These are phyloP conservation scores for Sebastes matsubarae DNA, from an alignment of 2,797 vertebrate genomes.

Conservation along the genomic window DNA sequence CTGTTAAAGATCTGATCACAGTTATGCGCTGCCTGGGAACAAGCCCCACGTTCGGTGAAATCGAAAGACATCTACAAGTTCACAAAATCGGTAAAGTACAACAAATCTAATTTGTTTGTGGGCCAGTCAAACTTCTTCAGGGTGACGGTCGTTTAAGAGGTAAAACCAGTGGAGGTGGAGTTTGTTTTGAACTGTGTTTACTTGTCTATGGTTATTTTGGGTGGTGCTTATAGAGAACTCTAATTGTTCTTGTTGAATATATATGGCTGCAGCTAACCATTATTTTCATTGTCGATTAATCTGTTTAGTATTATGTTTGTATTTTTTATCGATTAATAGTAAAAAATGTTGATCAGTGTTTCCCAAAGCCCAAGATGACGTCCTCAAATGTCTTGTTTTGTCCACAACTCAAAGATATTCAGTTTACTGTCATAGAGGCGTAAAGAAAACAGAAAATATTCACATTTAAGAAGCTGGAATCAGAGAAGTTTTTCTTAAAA, in stretches of 20 bases:
- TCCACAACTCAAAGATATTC: no score
- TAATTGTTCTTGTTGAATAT: neutral
- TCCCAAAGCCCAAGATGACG: no score
- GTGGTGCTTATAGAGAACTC: neutral
- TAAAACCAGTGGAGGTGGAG: neutral
- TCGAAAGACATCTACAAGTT: conserved; percentile 87
- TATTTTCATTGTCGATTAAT: no score
- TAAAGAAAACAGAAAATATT: no score
- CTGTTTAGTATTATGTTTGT: no score
- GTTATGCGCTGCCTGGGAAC: conserved; percentile 94
- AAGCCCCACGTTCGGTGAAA: conserved; percentile 89
- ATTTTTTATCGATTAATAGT: no score
- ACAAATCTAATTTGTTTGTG: neutral
- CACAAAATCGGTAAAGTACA: conserved; percentile 87
- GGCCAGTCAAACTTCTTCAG: neutral
- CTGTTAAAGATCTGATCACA: conserved; percentile 87
- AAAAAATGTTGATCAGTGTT: no score
- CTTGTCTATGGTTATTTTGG: neutral
- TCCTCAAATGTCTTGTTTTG: no score
- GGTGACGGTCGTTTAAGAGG: neutral
- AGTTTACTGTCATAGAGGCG: no score
- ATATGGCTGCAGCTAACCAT: no score
- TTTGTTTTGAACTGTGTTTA: neutral
- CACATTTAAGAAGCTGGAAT: no score
- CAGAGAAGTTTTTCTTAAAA: fast-evolving